Evolutionary conservation across 53 echinoderm and acorn worm species (phyloP).

Genomic region (Echinarachnius parma): DNA sequence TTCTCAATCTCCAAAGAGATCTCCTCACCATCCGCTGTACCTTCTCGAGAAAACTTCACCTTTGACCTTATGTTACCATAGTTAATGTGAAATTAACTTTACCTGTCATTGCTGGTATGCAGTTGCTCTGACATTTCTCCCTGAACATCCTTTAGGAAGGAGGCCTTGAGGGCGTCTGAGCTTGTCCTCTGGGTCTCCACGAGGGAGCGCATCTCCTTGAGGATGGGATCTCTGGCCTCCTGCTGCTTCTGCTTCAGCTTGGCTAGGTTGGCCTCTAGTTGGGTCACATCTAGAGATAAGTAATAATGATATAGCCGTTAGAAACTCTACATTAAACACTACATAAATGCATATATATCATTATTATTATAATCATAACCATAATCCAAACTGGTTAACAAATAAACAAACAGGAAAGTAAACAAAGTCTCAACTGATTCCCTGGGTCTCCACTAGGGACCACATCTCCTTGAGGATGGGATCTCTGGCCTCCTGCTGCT

Average conservation of each 20-base stretch:
- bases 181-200: constrained; percentile 61
- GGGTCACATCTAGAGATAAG: constrained; percentile 66
- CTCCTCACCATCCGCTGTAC: neutral
- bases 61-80: constrained; percentile 45
- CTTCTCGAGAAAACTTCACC: too few relatives aligned
- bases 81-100: too few relatives aligned
- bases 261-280: constrained; percentile 64
- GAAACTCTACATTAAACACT: too few relatives aligned
- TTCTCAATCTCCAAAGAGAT: neutral
- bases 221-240: constrained; percentile 63
- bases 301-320: too few relatives aligned
- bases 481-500: constrained; percentile 60
- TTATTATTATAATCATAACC: too few relatives aligned
- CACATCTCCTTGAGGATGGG: constrained; percentile 65
- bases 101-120: constrained; percentile 39
- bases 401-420: too few relatives aligned
- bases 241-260: constrained; percentile 55
- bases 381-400: too few relatives aligned
- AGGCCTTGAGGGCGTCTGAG: constrained; percentile 42
- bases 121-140: constrained; percentile 43
- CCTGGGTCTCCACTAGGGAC: constrained; percentile 55
- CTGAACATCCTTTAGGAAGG: constrained; percentile 56
- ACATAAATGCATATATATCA: too few relatives aligned
- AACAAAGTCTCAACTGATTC: too few relatives aligned
- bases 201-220: constrained; percentile 57